A percentile compares a stretch with the other conserved stretches of the same genome.
These are phyloP conservation scores for Buteo buteo DNA, from an alignment of 2,113 vertebrate species.

Conservation along the genomic window DNA sequence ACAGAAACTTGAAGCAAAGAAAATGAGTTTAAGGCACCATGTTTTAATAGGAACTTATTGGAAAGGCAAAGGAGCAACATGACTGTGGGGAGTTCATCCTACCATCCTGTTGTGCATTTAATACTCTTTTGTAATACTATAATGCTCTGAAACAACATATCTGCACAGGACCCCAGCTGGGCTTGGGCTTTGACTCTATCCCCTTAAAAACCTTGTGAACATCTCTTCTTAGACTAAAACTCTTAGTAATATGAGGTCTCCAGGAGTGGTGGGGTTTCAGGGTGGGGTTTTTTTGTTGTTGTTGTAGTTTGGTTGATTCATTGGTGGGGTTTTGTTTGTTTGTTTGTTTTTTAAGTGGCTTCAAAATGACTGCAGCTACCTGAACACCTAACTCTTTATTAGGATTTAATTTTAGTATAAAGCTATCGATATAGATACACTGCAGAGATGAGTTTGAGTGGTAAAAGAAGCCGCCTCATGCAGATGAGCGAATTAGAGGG, in stretches of 20 bases:
- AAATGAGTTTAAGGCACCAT: not conserved
- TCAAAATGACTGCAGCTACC: not conserved
- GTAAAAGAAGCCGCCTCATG: not conserved
- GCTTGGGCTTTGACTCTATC: not conserved
- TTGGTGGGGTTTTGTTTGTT: fast-evolving
- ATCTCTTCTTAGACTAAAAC: not conserved
- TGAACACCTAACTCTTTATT: not conserved
- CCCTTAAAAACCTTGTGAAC: not conserved
- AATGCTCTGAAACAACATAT: not conserved
- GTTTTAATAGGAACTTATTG: not conserved
- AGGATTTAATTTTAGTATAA: not conserved
- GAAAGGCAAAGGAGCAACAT: not conserved
- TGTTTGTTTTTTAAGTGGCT: not conserved
- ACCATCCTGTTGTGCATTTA: not conserved
- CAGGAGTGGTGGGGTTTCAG: not conserved
- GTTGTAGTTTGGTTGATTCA: not conserved
- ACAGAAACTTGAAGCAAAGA: not conserved
- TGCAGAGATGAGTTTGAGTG: not conserved
- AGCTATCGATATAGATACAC: not conserved
- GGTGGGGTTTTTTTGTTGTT: too few species aligned
- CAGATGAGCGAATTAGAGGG: not conserved
- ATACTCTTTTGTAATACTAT: not conserved
- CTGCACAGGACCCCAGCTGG: not conserved
- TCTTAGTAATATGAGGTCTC: not conserved
- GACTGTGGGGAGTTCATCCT: not conserved